Conservation (phyloP, 2,113 vertebrate species). For the Prunella fulvescens region DNA sequence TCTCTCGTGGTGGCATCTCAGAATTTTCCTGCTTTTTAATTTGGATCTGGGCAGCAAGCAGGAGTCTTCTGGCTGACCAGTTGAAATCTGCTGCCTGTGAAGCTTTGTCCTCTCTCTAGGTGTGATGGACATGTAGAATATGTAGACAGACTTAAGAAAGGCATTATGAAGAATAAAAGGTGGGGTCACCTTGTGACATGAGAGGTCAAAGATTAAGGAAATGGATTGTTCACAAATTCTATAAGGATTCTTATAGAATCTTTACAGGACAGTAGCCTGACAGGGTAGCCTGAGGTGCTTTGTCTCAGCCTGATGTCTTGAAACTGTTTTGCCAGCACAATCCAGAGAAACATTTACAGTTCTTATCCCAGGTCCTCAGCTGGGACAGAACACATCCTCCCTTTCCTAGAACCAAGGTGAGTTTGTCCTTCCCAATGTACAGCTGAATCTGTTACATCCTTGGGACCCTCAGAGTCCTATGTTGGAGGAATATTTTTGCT, state of each 20-base stretch:
- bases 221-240: not conserved
- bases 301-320: not conserved
- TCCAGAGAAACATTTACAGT: not conserved
- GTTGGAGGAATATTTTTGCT: not conserved
- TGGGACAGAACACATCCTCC: not conserved
- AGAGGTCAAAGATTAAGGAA: not conserved
- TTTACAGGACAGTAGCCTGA: not conserved
- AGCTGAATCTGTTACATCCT: not conserved
- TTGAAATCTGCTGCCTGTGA: not conserved
- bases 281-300: not conserved
- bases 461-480: not conserved
- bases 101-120: not conserved
- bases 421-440: not conserved
- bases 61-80: not conserved
- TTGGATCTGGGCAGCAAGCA: not conserved
- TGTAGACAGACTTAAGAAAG: not conserved
- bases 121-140: not conserved
- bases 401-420: not conserved
- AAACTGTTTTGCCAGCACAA: not conserved
- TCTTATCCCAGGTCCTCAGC: not conserved
- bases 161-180: not conserved
- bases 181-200: not conserved
- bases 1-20: accelerated
- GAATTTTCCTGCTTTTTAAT: not conserved
- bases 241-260: not conserved